A percentile compares a stretch with the other conserved stretches of the same genome.
phyloP scores from a whole-genome alignment of 2,113 vertebrate species.

The Bostrychus sinensis region DNA sequence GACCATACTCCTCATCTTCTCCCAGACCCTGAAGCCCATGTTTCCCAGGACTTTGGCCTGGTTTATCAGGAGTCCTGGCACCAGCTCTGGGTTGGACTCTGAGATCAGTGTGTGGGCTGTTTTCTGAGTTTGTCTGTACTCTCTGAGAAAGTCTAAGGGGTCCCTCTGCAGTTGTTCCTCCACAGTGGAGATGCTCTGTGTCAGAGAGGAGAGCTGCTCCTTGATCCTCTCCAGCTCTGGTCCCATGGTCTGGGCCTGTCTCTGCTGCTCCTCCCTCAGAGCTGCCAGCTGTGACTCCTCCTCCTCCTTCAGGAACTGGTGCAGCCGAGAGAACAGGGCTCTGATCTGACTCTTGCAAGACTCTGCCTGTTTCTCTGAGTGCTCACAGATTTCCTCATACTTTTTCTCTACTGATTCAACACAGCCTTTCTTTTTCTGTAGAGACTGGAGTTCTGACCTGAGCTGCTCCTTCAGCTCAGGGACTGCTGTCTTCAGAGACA shows the following conservation, averaged over 20 bases:
- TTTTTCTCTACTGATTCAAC: constrained; percentile 18
- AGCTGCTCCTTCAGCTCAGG: constrained; percentile 46
- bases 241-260: constrained; percentile 18
- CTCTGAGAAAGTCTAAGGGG: not conserved
- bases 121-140: not conserved
- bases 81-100: not conserved
- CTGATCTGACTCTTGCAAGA: constrained; percentile 24
- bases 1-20: constrained; percentile 23
- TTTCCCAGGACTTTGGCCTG: constrained; percentile 23
- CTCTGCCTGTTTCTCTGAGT: constrained; percentile 17
- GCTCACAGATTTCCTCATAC: constrained; percentile 11
- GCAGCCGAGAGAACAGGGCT: constrained; percentile 36
- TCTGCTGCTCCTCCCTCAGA: constrained; percentile 31
- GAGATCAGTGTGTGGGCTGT: not conserved
- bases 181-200: constrained; percentile 9
- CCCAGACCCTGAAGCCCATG: constrained; percentile 25
- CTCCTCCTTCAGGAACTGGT: constrained; percentile 39
- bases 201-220: constrained; percentile 18
- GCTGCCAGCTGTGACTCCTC: constrained; percentile 22
- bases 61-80: constrained; percentile 4
- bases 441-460: constrained; percentile 35
- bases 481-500: constrained; percentile 49
- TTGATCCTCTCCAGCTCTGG: constrained; percentile 14
- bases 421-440: constrained; percentile 34
- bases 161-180: constrained; percentile 8